Conservation (phyloP, 2,888 invertebrate genomes). For the Zootermopsis nevadensis region DNA sequence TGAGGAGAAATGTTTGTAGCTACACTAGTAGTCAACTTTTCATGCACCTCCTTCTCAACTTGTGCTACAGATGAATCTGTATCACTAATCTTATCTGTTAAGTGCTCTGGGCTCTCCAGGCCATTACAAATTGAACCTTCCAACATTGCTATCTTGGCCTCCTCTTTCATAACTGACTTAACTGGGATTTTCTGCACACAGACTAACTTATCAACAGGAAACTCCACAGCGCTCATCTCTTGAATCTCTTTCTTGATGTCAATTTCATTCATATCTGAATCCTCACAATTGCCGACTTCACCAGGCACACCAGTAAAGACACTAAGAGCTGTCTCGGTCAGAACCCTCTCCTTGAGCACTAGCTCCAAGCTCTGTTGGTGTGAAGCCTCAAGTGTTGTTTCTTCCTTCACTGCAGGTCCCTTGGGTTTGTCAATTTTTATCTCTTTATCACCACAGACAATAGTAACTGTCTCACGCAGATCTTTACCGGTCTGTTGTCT, state of each 20-base stretch:
- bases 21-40: background rate
- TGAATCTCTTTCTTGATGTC: background rate
- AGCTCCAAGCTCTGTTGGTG: background rate
- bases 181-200: background rate
- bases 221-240: background rate
- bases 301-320: background rate
- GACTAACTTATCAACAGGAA: background rate
- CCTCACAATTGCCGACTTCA: background rate
- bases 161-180: background rate
- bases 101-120: background rate
- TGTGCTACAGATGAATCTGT: background rate
- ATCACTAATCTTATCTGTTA: slow-evolving; percentile 31
- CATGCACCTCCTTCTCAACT: background rate
- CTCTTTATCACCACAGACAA: background rate
- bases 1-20: background rate
- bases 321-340: background rate
- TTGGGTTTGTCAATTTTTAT: background rate
- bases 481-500: background rate
- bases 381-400: background rate
- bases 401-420: too few species aligned
- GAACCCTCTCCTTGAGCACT: background rate
- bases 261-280: background rate
- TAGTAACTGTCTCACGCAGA: background rate
- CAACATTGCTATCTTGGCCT: background rate
- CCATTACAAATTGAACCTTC: background rate